Conservation (phyloP, 2,797 vertebrate species). For the Pseudochaenichthys georgianus region DNA sequence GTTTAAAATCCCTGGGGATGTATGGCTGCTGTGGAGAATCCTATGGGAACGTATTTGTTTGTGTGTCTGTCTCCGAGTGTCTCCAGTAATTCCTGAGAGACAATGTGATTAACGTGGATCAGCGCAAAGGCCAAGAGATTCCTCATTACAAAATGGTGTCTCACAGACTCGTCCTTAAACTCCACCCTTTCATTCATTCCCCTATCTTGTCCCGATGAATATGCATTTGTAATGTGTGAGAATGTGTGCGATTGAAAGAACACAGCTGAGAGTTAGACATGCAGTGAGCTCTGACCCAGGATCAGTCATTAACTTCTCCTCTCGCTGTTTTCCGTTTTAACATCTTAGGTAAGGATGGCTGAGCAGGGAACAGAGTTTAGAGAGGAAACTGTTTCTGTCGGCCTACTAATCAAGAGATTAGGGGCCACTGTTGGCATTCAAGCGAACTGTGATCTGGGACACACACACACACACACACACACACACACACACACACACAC, state of each 20-base stretch:
- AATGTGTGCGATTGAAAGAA: constrained; percentile 16
- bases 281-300: constrained; percentile 50
- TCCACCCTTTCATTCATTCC: constrained; percentile 2
- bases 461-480: constrained; percentile 49
- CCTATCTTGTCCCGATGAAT: constrained; percentile 15
- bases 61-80: constrained; percentile 32
- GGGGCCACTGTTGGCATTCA: constrained; percentile 77
- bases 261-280: constrained; percentile 35
- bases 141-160: constrained; percentile 45
- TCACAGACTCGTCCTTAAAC: constrained; percentile 6
- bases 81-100: constrained; percentile 58
- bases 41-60: constrained; percentile 50
- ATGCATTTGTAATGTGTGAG: constrained; percentile 27
- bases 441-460: constrained; percentile 74
- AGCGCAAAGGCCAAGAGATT: constrained; percentile 44
- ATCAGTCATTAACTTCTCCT: constrained; percentile 66
- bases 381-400: constrained; percentile 76
- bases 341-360: constrained; percentile 71
- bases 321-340: constrained; percentile 59
- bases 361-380: constrained; percentile 69
- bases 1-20: constrained; percentile 50
- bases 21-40: constrained; percentile 56
- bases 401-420: constrained; percentile 87
- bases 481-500: constrained; percentile 9
- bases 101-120: constrained; percentile 69